Conservation (phyloP, 2,797 vertebrate species). For the Phataginus tetradactyla region DNA sequence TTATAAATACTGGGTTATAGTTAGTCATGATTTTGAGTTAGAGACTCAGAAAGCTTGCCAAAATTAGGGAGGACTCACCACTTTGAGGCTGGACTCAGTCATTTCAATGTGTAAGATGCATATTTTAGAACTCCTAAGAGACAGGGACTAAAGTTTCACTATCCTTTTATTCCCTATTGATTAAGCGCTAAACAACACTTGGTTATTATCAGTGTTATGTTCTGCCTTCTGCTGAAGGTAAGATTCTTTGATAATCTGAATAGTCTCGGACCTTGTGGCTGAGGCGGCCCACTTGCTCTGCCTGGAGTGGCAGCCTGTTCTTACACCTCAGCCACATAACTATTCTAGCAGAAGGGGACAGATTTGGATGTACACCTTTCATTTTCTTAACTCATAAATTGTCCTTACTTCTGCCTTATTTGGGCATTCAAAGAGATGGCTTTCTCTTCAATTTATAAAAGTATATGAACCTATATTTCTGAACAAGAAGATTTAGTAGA, state of each 20-base stretch:
- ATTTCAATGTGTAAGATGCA: background rate
- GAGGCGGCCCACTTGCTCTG: background rate
- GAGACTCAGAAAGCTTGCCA: background rate
- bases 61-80: background rate
- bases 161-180: background rate
- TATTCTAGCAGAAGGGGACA: background rate
- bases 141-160: slow-evolving; percentile 1
- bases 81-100: background rate
- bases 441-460: background rate
- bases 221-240: background rate
- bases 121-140: background rate
- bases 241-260: background rate
- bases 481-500: background rate
- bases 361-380: background rate
- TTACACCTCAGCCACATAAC: background rate
- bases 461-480: background rate
- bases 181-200: background rate
- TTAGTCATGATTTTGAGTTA: background rate
- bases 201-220: background rate
- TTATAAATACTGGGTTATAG: background rate
- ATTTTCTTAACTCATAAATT: slow-evolving; percentile 39
- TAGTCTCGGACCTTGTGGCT: background rate
- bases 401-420: background rate
- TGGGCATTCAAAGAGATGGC: background rate
- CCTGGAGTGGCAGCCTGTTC: background rate